Evolutionary conservation across 2,888 invertebrate species (phyloP).

Genomic region (Clusia tigrina): DNA sequence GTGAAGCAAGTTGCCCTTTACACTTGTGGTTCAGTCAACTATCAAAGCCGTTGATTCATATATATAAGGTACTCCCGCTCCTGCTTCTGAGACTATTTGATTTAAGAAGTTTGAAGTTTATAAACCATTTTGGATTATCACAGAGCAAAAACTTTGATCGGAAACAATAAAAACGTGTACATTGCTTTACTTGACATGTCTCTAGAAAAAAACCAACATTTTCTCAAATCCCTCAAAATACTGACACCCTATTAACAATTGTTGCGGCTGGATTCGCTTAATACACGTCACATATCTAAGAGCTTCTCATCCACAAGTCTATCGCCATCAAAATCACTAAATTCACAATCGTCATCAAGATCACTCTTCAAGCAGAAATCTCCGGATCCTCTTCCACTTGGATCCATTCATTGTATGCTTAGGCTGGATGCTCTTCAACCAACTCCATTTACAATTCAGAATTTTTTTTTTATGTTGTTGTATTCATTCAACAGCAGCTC

Average conservation of each 20-base stretch:
- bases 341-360: not conserved
- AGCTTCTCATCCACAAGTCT: not conserved
- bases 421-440: not conserved
- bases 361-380: not conserved
- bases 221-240: no score
- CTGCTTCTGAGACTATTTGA: no score
- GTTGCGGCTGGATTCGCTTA: conserved; percentile 4
- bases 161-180: no score
- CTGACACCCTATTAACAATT: conserved; percentile 31
- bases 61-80: no score
- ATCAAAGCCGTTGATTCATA: no score
- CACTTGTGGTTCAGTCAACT: no score
- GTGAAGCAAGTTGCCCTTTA: no score
- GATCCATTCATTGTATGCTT: not conserved
- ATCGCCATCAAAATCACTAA: conserved; percentile 22
- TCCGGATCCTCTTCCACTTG: not conserved
- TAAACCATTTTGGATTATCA: no score
- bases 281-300: conserved; percentile 7
- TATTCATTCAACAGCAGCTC: conserved; percentile 25
- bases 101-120: no score
- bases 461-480: not conserved
- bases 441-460: not conserved
- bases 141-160: no score
- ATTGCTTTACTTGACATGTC: no score
- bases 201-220: no score